Evolutionary conservation across 2,888 invertebrate species (phyloP).

Genomic region (Xanthia icteritia): DNA sequence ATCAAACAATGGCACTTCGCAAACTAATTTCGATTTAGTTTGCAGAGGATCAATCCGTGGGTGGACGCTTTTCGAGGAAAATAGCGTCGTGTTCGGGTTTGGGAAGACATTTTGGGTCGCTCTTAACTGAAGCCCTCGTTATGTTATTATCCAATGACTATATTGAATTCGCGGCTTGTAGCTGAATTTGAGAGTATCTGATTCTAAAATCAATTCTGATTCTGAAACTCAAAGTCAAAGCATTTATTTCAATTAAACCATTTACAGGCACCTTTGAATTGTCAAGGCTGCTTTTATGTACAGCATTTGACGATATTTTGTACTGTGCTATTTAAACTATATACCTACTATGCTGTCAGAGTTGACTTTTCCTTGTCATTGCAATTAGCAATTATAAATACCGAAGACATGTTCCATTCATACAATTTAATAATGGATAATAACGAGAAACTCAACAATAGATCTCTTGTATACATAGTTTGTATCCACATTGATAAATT

Average conservation of each 20-base stretch:
- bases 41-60: constrained; percentile 46
- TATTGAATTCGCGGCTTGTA: background rate
- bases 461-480: background rate
- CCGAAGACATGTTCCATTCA: constrained; percentile 13
- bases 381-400: constrained; percentile 3
- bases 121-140: constrained; percentile 38
- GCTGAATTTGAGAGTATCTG: background rate
- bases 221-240: no score
- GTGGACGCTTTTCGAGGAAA: constrained; percentile 34
- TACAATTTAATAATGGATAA: background rate
- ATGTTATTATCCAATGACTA: constrained; percentile 34
- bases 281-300: no score
- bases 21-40: constrained; percentile 71
- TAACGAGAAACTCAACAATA: background rate
- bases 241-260: no score
- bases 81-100: constrained; percentile 29
- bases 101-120: constrained; percentile 21
- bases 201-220: background rate
- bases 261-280: no score
- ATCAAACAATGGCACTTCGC: constrained; percentile 65
- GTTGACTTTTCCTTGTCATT: no score
- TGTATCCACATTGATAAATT: constrained; percentile 36
- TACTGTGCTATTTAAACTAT: background rate
- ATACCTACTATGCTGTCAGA: background rate
- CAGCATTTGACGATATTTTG: background rate